Base-by-base conservation (phyloP, 2,888 invertebrate genomes). In the Orthonychiurus folsomi region DNA sequence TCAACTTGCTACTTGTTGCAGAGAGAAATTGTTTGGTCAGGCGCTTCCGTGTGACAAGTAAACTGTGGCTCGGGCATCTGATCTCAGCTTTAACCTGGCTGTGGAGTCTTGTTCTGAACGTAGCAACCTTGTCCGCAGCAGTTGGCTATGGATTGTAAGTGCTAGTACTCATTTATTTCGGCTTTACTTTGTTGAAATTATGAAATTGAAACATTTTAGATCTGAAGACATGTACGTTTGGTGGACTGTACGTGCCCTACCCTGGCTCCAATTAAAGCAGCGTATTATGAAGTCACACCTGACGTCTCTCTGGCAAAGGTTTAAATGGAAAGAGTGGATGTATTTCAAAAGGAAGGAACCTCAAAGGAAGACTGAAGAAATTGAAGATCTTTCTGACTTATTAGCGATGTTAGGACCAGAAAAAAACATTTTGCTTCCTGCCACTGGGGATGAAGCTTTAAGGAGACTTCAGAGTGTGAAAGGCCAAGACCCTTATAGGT, bases 401-500 rank as follows among this genome's bases (percentile, higher is more conserved):
- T 63, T 70, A 50, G 63, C 67, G 12, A 59, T 69, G 48, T 59
- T 75, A 50, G 84, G 84, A 56, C 78, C 86, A 24, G 84, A 84
- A 66, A 79, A 81, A 71, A 90, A 90, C 76, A 89, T 91, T 76
- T 82, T 85, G 23, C 80, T 94, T 76, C 93, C 94, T 0, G 85
- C 88, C 55, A 92, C 90, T 2, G 91, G 94, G 5, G 93, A 93
- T 73, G 94, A 95, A 78, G 94, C 94, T 52, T 92, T 94, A 89
- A 92, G 90, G 78, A 82, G 93, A 74, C 81, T 95, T 69, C 79
- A 94, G 20, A 89, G 93, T 59, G 93, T 93, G 77, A 92, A 92
- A 81, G 94, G 93, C 69, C 93, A 94, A 78, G 94, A 96, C 80
- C 93, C 95, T 2, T 95, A 94, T 76, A 93, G 89, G 86, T 86